Conservation (phyloP, 2,113 vertebrate species). For the Crotalus horridus region DNA sequence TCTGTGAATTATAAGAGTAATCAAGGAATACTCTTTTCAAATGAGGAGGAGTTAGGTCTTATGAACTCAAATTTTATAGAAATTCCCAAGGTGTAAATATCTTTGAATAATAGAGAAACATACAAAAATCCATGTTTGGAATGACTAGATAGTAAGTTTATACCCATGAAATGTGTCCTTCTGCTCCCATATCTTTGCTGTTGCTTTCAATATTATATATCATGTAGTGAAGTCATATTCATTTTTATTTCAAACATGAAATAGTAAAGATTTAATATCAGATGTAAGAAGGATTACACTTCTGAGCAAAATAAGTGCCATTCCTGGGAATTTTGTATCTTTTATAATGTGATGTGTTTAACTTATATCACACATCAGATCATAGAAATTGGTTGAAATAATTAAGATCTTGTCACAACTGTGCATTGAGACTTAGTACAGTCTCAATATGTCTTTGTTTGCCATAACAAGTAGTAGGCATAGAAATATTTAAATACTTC, state of each 20-base stretch:
- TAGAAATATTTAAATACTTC: background rate
- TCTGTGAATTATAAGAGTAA: background rate
- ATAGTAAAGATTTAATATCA: background rate
- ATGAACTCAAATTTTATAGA: background rate
- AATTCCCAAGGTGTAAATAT: background rate
- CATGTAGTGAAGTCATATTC: background rate
- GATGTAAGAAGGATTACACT: background rate
- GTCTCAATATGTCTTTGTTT: background rate
- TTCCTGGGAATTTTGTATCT: background rate
- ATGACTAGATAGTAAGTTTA: background rate
- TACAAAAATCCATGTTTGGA: background rate
- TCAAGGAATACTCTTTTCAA: background rate
- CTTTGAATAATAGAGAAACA: background rate
- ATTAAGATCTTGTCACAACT: background rate
- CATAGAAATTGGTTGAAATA: background rate
- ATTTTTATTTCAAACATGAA: background rate
- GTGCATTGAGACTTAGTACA: background rate
- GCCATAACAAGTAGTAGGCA: background rate
- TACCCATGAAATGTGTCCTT: background rate
- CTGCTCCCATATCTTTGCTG: background rate
- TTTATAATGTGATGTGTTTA: background rate
- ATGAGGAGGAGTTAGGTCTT: background rate
- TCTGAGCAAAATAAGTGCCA: background rate
- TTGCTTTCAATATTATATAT: background rate
- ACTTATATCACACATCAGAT: background rate